These are phyloP conservation scores for Eospalax fontanierii DNA, from an alignment of 2,797 vertebrate genomes.

Conservation along the genomic window DNA sequence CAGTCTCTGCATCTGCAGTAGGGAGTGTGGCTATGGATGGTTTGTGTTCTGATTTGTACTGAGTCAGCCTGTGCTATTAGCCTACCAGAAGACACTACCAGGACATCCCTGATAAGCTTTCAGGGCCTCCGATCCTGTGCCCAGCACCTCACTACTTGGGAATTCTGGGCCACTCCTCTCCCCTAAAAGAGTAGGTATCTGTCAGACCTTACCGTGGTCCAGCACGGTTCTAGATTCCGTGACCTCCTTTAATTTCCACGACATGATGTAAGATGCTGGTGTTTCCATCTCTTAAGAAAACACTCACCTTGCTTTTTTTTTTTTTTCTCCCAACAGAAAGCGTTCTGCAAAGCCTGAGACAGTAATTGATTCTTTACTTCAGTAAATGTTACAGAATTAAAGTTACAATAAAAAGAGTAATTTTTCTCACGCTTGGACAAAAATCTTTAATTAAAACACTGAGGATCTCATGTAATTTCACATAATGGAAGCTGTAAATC, in stretches of 20 bases:
- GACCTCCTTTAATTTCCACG: not conserved
- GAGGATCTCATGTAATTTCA: constrained; percentile 79
- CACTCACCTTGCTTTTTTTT: constrained; percentile 74
- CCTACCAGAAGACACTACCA: not conserved
- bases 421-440: constrained; percentile 79
- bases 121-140: no score
- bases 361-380: constrained; percentile 97
- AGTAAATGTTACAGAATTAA: constrained; percentile 91
- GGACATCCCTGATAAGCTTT: not conserved
- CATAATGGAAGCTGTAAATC: constrained; percentile 77
- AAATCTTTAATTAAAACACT: constrained; percentile 78
- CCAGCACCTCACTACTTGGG: not conserved
- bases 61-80: not conserved
- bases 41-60: constrained; percentile 22
- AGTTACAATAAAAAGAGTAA: constrained; percentile 84
- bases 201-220: not conserved
- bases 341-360: constrained; percentile 96
- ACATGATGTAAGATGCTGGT: not conserved
- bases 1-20: not conserved
- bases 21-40: not conserved
- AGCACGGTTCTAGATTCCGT: not conserved
- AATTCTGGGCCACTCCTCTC: no score
- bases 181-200: not conserved
- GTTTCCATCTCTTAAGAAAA: constrained; percentile 20
- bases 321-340: constrained; percentile 94